Conservation (phyloP, 2,113 vertebrate genomes). For the Nothocercus julius region DNA sequence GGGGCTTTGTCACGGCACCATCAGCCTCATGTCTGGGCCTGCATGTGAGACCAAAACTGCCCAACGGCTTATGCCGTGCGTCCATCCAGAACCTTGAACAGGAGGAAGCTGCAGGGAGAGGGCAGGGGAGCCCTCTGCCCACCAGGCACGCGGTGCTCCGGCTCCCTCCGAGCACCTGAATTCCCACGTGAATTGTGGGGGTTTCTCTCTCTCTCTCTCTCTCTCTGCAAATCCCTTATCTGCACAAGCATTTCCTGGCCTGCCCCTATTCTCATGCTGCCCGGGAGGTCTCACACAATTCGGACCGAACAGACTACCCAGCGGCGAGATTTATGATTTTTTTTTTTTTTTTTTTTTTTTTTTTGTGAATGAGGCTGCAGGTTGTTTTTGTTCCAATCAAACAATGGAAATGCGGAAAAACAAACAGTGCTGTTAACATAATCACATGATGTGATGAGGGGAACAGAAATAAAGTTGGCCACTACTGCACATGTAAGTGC, state of each 20-base stretch:
- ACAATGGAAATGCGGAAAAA: slow-evolving; percentile 61
- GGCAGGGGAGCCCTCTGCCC: no score
- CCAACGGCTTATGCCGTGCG: neutral
- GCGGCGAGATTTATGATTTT: slow-evolving; percentile 53
- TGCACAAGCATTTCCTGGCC: slow-evolving; percentile 60
- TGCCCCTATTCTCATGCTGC: slow-evolving; percentile 55
- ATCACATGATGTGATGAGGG: neutral
- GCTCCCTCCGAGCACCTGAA: neutral
- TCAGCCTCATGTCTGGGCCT: fast-evolving
- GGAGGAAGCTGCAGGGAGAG: neutral
- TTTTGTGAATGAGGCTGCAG: neutral
- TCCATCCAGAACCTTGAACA: neutral
- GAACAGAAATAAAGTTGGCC: neutral
- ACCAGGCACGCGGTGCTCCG: fast-evolving
- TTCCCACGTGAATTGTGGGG: neutral
- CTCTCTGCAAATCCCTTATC: slow-evolving; percentile 52
- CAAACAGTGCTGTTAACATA: slow-evolving; percentile 37
- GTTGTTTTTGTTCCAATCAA: slow-evolving; percentile 58
- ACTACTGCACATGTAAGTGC: neutral
- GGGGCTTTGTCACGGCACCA: fast-evolving
- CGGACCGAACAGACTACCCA: neutral
- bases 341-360: neutral
- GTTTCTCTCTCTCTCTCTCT: no score
- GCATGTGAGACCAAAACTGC: neutral
- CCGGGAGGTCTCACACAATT: slow-evolving; percentile 6